These are phyloP conservation scores for Stegana nigrithorax DNA, from an alignment of 2,888 invertebrate genomes.

Conservation along the genomic window DNA sequence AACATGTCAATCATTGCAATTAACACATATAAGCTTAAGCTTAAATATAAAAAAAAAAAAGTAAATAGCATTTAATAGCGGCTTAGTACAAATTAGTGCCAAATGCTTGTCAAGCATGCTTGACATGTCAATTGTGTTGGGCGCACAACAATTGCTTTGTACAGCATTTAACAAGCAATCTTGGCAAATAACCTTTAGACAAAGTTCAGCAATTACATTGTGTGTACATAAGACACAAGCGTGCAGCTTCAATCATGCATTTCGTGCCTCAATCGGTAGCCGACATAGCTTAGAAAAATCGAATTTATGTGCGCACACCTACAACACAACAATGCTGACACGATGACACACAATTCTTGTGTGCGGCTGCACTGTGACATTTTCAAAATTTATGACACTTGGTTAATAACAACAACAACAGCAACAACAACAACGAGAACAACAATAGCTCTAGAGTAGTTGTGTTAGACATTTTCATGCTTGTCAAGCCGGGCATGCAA, in stretches of 20 bases:
- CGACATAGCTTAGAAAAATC: background rate
- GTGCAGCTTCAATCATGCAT: background rate
- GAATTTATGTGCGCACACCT: background rate
- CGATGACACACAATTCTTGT: background rate
- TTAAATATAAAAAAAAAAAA: too few species aligned
- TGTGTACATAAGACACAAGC: too few species aligned
- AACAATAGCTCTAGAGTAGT: too few species aligned
- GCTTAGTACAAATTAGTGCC: slow-evolving; percentile 12
- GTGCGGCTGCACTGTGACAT: background rate
- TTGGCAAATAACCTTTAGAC: background rate
- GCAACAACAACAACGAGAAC: too few species aligned
- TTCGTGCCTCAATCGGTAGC: background rate
- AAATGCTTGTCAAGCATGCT: background rate
- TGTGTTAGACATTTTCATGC: background rate
- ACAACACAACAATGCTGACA: background rate
- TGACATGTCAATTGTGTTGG: background rate
- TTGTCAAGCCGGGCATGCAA: slow-evolving; percentile 4
- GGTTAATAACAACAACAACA: background rate
- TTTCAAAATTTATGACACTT: too few species aligned
- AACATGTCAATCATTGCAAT: too few species aligned
- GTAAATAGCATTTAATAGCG: slow-evolving; percentile 43
- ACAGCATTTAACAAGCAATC: background rate
- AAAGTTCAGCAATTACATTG: background rate
- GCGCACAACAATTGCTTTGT: background rate
- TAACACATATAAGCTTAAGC: too few species aligned